Evolutionary conservation across 2,113 vertebrate species (phyloP), one percentile per base, ranked within the genome.

Genomic region (Prochilodus magdalenae): DNA sequence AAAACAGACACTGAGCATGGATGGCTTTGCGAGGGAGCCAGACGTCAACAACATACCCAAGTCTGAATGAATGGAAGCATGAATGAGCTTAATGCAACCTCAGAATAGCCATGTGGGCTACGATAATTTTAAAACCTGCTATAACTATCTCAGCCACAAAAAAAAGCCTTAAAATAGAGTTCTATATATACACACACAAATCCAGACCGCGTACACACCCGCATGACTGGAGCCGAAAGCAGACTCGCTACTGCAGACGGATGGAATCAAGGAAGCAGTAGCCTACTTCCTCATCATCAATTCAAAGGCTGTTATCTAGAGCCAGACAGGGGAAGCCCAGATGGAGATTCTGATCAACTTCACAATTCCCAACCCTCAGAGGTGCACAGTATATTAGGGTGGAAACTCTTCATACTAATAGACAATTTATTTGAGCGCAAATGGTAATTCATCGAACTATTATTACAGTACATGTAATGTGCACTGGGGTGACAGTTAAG

Each of bases 151-250:
- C 88, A 49, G 81, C 88, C 88, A 88, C 79, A 47, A 87, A 86
- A 80, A 80, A 80, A 80, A 75, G 85, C 84, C 86, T 93, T 92
- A 93, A 93, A 93, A 93, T 93, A 93, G 90, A 78, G 0, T 16
- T 88, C 91, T 92, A 87, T 91, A 91, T 90, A 90, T 91, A 82
- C 71, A 87, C 71, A 87, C 79, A 88, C 76, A 88, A 84, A 88
- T 79, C 82, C 81, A 84, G 49, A 82, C 71, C 13, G 87, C 77
- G 47, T 80, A 73, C 74, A 81, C 85, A 73, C 72, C 70, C 55
- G 69, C 63, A 79, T 62, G 49, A 82, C 86, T 83, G 87, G 22
- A 36, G 74, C 66, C 69, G 66, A 53, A 82, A 86, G 85, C 86
- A 80, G 84, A 87, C 86, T 66, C 65, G 85, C 81, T 84, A 86